Evolutionary conservation across 2,888 invertebrate genomes (phyloP), one percentile per base, ranked within the genome.

Genomic region (Ophion ellenae): DNA sequence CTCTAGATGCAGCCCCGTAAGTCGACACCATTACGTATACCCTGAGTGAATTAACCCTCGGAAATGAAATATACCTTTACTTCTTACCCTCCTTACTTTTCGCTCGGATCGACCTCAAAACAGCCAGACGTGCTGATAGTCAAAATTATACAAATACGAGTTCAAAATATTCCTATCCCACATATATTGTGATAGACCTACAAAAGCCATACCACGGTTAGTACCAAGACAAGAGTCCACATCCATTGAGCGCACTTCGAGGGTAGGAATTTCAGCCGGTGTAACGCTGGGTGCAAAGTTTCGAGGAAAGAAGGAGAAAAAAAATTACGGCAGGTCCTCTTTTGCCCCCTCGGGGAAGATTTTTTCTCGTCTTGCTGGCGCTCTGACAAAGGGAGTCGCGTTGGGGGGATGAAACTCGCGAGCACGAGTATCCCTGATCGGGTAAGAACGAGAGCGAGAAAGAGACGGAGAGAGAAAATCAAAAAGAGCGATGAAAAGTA

Each of bases 311-410:
- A 59, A 67, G 73, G 59, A 79, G 40, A 40, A 61, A 74, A 87
- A 90, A 92, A 92, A 93, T 92, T 90, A 90, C 89, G 89, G 90
- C 91, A 91, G 91, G 91, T 93, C 90, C 90, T 90, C 89, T 53
- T 57, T 24, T 75, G 81, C 76, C 36, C 45, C 57, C 47, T 71
- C 71, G 40, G 83, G 71, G 45, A 71, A 11, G 24, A 66, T 59
- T 78, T 81, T 81, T 64, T 78, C 74, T 79, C 78, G 59, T 63
- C 53, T 63, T 69, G 78, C 66, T 77, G 73, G 71, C 32, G 66
- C 59, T 36, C 73, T 76, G 17, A 78, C 82, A 85, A 85, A 85
- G 82, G 85, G 79, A 82, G 82, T 79, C 75, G 81, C 75, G 77
- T 85, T 74, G 70, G 78, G 53, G 78, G 79, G 81, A 80, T 76